phyloP scores from a whole-genome alignment of 2,797 vertebrate species.

The Taeniopygia guttata region DNA sequence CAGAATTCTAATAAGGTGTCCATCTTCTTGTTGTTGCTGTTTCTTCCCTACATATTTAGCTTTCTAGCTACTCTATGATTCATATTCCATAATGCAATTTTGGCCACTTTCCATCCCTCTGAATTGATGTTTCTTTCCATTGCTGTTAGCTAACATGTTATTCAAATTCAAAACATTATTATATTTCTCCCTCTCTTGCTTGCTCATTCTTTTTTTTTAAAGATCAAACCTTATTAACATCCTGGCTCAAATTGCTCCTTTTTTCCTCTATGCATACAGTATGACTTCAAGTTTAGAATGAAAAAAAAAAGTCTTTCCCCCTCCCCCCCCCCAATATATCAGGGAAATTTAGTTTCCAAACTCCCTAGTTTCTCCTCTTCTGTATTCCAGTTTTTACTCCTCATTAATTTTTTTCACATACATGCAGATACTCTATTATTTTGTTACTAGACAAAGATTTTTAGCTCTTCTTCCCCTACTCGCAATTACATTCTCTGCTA shows the following conservation, averaged over 20 bases:
- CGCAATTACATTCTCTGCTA: neutral
- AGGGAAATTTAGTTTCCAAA: neutral
- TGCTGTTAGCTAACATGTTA: conserved; percentile 58
- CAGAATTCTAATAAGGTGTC: neutral
- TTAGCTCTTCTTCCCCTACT: neutral
- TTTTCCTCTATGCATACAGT: neutral
- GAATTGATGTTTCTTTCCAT: conserved; percentile 66
- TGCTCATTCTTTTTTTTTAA: neutral
- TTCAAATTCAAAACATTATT: conserved; percentile 72
- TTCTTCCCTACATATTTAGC: neutral
- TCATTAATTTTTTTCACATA: neutral
- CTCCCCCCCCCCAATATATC: neutral
- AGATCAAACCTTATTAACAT: conserved; percentile 56
- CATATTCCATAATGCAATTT: conserved; percentile 59
- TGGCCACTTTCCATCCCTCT: conserved; percentile 28
- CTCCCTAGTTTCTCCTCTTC: neutral
- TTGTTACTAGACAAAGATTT: neutral
- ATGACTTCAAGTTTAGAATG: neutral
- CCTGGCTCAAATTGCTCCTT: neutral
- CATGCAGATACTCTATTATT: neutral
- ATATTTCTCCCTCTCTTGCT: conserved; percentile 24
- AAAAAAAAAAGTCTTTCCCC: rapidly evolving
- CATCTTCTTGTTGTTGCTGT: neutral
- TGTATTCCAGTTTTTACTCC: neutral
- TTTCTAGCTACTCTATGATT: conserved; percentile 17